Base-by-base conservation (phyloP, 2,797 vertebrate species). In the Glyptemys insculpta region DNA sequence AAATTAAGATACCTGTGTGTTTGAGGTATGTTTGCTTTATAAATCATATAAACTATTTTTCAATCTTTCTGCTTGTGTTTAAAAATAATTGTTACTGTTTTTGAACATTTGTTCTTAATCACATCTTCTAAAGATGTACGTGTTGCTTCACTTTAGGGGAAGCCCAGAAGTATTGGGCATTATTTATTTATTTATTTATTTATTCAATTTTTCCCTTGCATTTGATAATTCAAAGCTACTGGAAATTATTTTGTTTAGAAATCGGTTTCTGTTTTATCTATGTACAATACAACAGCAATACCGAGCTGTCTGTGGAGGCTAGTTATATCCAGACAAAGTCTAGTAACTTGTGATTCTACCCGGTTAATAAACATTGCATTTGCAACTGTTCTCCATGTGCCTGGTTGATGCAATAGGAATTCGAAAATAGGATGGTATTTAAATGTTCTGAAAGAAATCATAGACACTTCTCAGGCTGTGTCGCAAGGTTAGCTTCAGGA, bases 1-100 rank as follows among this genome's bases (percentile, higher is more conserved):
- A 93, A 92, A 93, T 95, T 95, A 96, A 95, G 76, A 87, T 44
- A 76, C 27, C 1, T 0, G 3, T 85, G 23, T 89, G 78, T 97
- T 89, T 92, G 68, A 97, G 91, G 94, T 97, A 96, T 52, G 95
- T 95, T 96, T 89, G n/a, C 31, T 97, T 94, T 93, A 84, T n/a
- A 91, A 96, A 79, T 72, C 16, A 37, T 89, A 8, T 92, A 94
- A 91, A 94, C 95, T 95, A 88, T 94, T 94, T 95, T 91, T 85
- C 89, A 87, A 89, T 87, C 52, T 91, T 84, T 4, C 34, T 1
- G 2, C 15, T 52, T 85, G 11, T 41, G 2, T 47, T 3, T 84
- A 78, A 93, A 34, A 87, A 2, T 52, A 47, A 29, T 62, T 14
- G 11, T 86, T 68, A 68, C 25, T 91, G 27, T 31, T 95, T 94